Evolutionary conservation across 1,140 invertebrate species (phyloP).

Genomic region (Halesus radiatus): DNA sequence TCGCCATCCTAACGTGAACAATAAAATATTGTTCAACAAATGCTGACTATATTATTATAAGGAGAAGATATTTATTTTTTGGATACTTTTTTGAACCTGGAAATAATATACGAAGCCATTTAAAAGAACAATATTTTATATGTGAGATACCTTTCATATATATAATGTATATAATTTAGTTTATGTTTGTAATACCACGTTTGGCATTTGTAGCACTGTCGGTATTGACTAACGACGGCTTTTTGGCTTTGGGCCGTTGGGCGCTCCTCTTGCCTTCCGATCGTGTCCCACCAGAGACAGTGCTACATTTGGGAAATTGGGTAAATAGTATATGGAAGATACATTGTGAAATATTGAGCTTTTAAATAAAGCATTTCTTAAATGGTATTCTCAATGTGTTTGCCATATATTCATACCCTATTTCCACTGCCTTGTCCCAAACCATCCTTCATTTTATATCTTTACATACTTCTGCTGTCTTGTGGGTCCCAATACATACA

Average conservation of each 20-base stretch:
- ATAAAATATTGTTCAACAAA: constrained; percentile 54
- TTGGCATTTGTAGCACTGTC: constrained; percentile 72
- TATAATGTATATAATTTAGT: constrained; percentile 61
- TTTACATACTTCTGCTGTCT: constrained; percentile 20
- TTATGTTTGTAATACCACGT: constrained; percentile 73
- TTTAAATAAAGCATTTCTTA: constrained; percentile 76
- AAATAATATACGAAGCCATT: constrained; percentile 50
- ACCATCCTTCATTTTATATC: constrained; percentile 52
- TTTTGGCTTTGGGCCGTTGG: constrained; percentile 42
- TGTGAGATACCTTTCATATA: constrained; percentile 58
- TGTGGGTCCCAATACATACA: background rate
- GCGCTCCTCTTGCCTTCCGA: constrained; percentile 15
- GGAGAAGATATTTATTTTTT: constrained; percentile 55
- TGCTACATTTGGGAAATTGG: constrained; percentile 73
- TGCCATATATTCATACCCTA: constrained; percentile 70
- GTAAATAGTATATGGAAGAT: constrained; percentile 73
- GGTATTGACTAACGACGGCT: constrained; percentile 62
- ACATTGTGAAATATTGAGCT: constrained; percentile 74
- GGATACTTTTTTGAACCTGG: constrained; percentile 53
- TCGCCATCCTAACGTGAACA: constrained; percentile 24
- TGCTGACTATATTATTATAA: constrained; percentile 52
- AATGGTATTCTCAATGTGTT: constrained; percentile 75
- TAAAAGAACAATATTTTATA: constrained; percentile 58
- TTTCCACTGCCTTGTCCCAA: constrained; percentile 59
- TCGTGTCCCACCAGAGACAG: constrained; percentile 54